A percentile compares a stretch with the other conserved stretches of the same genome.
These are phyloP conservation scores for Sphaeramia orbicularis DNA, from an alignment of 2,797 vertebrate genomes.

Conservation along the genomic window DNA sequence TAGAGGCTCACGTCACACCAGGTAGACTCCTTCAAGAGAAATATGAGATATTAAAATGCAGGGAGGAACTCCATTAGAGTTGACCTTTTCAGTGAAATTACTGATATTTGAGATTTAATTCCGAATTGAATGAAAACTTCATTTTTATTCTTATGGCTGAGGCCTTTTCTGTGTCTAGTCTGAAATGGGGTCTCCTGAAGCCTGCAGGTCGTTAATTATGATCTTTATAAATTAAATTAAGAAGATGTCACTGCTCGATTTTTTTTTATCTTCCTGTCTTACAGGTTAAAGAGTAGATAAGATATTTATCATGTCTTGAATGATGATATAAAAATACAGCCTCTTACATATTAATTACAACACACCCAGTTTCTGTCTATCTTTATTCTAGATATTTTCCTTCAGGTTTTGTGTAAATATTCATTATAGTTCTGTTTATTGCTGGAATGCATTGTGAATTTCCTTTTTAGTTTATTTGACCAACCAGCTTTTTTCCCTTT, in stretches of 20 bases:
- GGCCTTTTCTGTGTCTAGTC: conserved; percentile 77
- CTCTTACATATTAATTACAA: conserved; percentile 63
- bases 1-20: conserved; percentile 67
- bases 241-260: conserved; percentile 80
- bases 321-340: conserved; percentile 48
- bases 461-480: conserved; percentile 36
- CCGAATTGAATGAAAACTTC: conserved; percentile 86
- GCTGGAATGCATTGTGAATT: not conserved
- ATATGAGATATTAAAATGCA: conserved; percentile 78
- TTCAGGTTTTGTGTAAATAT: conserved; percentile 26
- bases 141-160: conserved; percentile 79
- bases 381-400: conserved; percentile 20
- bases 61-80: conserved; percentile 84
- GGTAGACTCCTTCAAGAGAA: conserved; percentile 77
- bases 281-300: conserved; percentile 80
- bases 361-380: conserved; percentile 27
- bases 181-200: conserved; percentile 81
- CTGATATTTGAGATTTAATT: conserved; percentile 89
- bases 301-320: conserved; percentile 76
- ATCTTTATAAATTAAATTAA: conserved; percentile 88
- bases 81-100: conserved; percentile 89
- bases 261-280: conserved; percentile 72
- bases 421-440: conserved; percentile 9
- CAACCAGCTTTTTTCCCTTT: conserved; percentile 27
- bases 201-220: conserved; percentile 86